These are phyloP conservation scores for Lasioglossum albipes DNA, from an alignment of 1,140 invertebrate species.

Conservation along the genomic window DNA sequence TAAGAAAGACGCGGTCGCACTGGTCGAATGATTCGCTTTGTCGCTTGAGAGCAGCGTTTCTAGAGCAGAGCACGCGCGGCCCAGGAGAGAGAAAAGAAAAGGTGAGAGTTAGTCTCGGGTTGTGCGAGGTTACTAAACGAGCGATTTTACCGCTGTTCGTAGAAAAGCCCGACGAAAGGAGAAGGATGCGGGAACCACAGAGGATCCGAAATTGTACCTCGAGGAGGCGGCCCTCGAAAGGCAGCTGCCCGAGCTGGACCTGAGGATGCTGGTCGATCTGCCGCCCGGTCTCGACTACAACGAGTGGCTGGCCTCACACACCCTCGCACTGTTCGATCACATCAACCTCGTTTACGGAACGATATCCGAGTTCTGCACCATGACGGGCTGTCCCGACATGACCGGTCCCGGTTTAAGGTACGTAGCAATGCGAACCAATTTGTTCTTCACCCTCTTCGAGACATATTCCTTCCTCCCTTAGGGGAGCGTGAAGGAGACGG, in stretches of 20 bases:
- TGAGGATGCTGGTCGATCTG: slow-evolving; percentile 94
- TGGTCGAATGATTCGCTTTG: slow-evolving; percentile 13
- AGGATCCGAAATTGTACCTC: slow-evolving; percentile 96
- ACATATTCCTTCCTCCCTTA: too few relatives aligned
- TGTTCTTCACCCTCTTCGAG: too few relatives aligned
- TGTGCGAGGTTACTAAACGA: background rate
- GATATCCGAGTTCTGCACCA: slow-evolving; percentile 98
- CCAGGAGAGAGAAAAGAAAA: background rate
- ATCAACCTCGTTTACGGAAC: slow-evolving; percentile 98
- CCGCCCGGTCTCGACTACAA: slow-evolving; percentile 97
- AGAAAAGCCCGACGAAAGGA: slow-evolving; percentile 99
- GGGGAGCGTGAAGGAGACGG: too few relatives aligned
- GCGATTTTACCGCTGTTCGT: slow-evolving; percentile 60
- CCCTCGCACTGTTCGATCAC: slow-evolving; percentile 98
- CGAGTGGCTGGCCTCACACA: slow-evolving; percentile 99
- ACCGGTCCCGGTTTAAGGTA: slow-evolving; percentile 95
- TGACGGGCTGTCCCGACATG: slow-evolving; percentile 96
- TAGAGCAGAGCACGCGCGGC: background rate
- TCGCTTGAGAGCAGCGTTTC: slow-evolving; percentile 20
- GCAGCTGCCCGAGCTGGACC: slow-evolving; percentile 94
- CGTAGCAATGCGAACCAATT: slow-evolving; percentile 43
- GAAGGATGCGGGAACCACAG: slow-evolving; percentile 89
- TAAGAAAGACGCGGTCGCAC: too few relatives aligned
- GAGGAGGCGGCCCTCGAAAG: slow-evolving; percentile 95
- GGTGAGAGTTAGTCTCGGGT: too few relatives aligned